Percentiles rank a stretch among this genome's conserved stretches.
Conservation (phyloP, 2,113 vertebrate genomes). For the Hippocampus comes region DNA sequence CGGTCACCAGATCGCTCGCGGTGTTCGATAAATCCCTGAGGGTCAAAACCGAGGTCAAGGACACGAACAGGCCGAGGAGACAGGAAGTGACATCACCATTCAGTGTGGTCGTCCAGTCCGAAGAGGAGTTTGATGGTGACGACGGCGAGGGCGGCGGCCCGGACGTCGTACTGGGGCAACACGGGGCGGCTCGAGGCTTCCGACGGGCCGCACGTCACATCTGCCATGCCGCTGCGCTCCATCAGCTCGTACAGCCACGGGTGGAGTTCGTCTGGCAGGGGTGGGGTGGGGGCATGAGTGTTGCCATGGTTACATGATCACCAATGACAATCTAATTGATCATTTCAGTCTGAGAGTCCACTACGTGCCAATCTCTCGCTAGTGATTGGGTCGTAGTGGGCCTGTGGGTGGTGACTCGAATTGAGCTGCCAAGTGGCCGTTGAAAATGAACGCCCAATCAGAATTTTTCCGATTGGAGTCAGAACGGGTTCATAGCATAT, state of each 20-base stretch:
- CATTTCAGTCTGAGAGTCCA: too few species aligned
- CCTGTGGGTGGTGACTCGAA: too few species aligned
- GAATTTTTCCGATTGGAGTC: too few species aligned
- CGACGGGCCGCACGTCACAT: constrained; percentile 71
- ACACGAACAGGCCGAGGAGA: not conserved
- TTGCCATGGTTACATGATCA: not conserved
- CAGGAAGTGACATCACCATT: constrained; percentile 74
- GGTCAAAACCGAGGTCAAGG: not conserved
- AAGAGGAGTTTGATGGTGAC: constrained; percentile 86
- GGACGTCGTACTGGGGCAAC: constrained; percentile 80
- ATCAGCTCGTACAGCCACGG: constrained; percentile 77
- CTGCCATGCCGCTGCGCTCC: constrained; percentile 63
- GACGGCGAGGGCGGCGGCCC: constrained; percentile 79
- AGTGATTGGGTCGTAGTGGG: too few species aligned
- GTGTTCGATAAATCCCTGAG: not conserved
- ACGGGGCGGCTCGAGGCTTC: constrained; percentile 32
- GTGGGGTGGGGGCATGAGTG: not conserved
- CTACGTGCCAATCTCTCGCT: too few species aligned
- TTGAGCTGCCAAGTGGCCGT: too few species aligned
- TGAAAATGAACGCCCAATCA: too few species aligned
- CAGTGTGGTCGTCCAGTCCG: constrained; percentile 80
- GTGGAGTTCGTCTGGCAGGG: constrained; percentile 78
- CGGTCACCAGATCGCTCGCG: not conserved
- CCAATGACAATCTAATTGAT: too few species aligned
- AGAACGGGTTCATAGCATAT: too few species aligned